These are phyloP conservation scores for Cerceris rybyensis DNA, from an alignment of 2,888 invertebrate species.

Conservation along the genomic window DNA sequence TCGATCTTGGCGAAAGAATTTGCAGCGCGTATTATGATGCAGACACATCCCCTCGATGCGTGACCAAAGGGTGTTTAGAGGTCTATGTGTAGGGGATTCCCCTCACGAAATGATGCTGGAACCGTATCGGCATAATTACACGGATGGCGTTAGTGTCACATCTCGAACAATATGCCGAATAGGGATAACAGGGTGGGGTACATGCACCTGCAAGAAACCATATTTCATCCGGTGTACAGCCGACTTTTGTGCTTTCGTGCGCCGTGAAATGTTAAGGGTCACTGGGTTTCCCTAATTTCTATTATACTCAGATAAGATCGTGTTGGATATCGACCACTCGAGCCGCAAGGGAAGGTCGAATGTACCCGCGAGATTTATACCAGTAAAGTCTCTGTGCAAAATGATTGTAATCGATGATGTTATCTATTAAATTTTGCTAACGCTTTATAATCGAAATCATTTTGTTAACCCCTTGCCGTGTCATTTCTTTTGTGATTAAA, in stretches of 20 bases:
- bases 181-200: conserved; percentile 50
- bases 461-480: too few relatives aligned
- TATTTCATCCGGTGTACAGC: conserved; percentile 59
- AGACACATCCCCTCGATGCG: conserved; percentile 56
- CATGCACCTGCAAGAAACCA: conserved; percentile 67
- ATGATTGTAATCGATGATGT: too few relatives aligned
- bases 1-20: conserved; percentile 38
- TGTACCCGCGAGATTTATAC: neutral
- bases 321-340: conserved; percentile 43
- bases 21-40: conserved; percentile 46
- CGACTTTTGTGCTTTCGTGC: conserved; percentile 63
- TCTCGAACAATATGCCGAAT: conserved; percentile 66
- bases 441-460: too few relatives aligned
- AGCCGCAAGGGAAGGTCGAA: conserved; percentile 2
- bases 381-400: neutral
- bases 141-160: conserved; percentile 74
- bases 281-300: conserved; percentile 63
- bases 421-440: too few relatives aligned
- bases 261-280: conserved; percentile 64
- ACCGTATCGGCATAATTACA: conserved; percentile 76
- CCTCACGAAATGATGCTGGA: conserved; percentile 62
- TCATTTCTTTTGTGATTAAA: too few relatives aligned
- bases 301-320: conserved; percentile 60
- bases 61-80: conserved; percentile 64
- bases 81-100: conserved; percentile 47